A percentile compares a stretch with the other conserved stretches of the same genome.
These are phyloP conservation scores for Pyrgilauda ruficollis DNA, from an alignment of 2,113 vertebrate genomes.

Conservation along the genomic window DNA sequence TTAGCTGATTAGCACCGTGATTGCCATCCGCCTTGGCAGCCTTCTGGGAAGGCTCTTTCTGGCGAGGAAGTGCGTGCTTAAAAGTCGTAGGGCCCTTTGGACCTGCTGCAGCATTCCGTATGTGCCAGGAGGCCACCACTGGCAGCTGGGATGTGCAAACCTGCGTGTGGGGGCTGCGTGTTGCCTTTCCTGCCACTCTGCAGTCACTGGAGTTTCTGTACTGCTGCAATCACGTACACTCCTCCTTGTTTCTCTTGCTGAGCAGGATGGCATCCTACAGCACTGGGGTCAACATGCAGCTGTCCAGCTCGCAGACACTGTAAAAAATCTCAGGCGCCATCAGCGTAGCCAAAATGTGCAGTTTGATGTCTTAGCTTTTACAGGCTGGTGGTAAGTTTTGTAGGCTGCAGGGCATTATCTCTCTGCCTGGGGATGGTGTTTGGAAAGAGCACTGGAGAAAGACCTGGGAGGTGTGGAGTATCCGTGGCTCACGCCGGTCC, in stretches of 20 bases:
- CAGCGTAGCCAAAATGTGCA: rapidly evolving
- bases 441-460: not conserved
- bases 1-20: not conserved
- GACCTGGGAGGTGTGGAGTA: not conserved
- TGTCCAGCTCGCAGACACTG: rapidly evolving
- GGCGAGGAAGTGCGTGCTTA: not conserved
- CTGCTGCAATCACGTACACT: rapidly evolving
- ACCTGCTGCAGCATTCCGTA: not conserved
- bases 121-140: rapidly evolving
- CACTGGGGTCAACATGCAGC: not conserved
- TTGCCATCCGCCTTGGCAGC: not conserved
- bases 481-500: not conserved
- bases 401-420: not conserved
- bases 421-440: not conserved
- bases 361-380: not conserved
- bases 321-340: rapidly evolving
- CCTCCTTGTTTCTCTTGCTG: not conserved
- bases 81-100: not conserved
- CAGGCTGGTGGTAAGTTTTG: not conserved
- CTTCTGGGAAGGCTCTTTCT: not conserved
- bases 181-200: not conserved
- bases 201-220: not conserved
- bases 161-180: not conserved
- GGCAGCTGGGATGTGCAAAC: not conserved
- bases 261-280: not conserved